Evolutionary conservation across 35 echinoderm and acorn worm species (phyloP).

Genomic region (Ophioderma brevispina): DNA sequence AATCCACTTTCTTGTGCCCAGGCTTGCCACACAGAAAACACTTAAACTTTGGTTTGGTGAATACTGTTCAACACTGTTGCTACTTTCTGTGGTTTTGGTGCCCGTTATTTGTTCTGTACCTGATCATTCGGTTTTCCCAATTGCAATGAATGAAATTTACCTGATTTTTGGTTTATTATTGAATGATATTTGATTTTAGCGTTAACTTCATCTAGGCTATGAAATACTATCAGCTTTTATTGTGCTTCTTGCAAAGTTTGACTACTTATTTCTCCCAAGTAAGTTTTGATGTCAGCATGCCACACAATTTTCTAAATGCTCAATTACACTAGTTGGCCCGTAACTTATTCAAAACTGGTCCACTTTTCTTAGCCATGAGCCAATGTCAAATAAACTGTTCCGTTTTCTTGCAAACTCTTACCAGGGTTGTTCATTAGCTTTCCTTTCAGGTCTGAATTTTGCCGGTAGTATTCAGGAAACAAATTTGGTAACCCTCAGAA

Average conservation of each 20-base stretch:
- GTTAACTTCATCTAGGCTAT: not conserved
- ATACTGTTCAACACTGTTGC: too few relatives aligned
- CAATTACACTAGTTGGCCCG: not conserved
- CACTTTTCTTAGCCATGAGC: not conserved
- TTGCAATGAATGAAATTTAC: too few relatives aligned
- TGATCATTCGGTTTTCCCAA: too few relatives aligned
- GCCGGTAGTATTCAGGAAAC: not conserved
- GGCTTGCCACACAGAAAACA: too few relatives aligned
- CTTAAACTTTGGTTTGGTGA: too few relatives aligned
- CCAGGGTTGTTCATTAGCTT: not conserved
- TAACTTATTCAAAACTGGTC: not conserved
- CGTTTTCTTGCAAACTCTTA: conserved; percentile 4
- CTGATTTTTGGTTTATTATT: too few relatives aligned
- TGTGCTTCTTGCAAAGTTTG: not conserved
- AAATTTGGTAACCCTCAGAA: conserved; percentile 1
- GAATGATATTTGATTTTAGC: not conserved
- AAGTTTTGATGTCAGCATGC: not conserved
- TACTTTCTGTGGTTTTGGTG: too few relatives aligned
- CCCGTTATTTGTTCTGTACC: too few relatives aligned
- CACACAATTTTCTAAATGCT: not conserved
- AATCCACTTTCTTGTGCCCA: too few relatives aligned
- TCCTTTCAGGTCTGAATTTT: not conserved
- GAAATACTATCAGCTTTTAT: not conserved
- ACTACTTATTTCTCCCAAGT: conserved; percentile 2
- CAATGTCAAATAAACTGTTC: not conserved